phyloP scores from a whole-genome alignment of 2,888 invertebrate species.

The Lasioglossum morio region DNA sequence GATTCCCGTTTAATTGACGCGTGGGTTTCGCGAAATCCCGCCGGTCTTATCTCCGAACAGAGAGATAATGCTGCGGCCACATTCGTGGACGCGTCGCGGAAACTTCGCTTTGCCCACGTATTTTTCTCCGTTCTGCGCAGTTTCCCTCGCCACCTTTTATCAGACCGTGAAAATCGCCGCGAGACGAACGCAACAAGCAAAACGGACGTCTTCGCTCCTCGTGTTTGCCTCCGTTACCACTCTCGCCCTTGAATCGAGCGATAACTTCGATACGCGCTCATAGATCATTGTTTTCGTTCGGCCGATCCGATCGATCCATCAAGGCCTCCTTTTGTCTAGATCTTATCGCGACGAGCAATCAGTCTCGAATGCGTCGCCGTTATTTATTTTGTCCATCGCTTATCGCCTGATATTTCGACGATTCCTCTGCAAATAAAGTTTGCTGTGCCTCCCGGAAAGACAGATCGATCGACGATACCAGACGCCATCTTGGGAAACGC shows the following conservation, averaged over 20 bases:
- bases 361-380: slow-evolving; percentile 28
- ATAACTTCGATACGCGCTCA: slow-evolving; percentile 42
- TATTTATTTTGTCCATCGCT: background rate
- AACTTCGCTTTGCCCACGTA: background rate
- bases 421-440: background rate
- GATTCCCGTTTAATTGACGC: background rate
- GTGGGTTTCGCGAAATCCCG: background rate
- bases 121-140: slow-evolving; percentile 12
- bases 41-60: background rate
- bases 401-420: background rate
- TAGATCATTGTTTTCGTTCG: slow-evolving; percentile 53
- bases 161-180: background rate
- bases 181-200: background rate
- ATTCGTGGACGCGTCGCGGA: background rate
- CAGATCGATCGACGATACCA: background rate
- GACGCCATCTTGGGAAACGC: background rate
- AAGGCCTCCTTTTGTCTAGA: slow-evolving; percentile 55
- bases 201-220: slow-evolving; percentile 5
- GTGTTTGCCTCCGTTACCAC: background rate
- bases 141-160: background rate
- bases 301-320: slow-evolving; percentile 32
- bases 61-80: slow-evolving; percentile 13
- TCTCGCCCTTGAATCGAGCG: background rate
- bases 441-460: background rate
- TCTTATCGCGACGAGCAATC: slow-evolving; percentile 59